Conservation (phyloP, 2,888 invertebrate genomes). For the Azorinus chamasolen region DNA sequence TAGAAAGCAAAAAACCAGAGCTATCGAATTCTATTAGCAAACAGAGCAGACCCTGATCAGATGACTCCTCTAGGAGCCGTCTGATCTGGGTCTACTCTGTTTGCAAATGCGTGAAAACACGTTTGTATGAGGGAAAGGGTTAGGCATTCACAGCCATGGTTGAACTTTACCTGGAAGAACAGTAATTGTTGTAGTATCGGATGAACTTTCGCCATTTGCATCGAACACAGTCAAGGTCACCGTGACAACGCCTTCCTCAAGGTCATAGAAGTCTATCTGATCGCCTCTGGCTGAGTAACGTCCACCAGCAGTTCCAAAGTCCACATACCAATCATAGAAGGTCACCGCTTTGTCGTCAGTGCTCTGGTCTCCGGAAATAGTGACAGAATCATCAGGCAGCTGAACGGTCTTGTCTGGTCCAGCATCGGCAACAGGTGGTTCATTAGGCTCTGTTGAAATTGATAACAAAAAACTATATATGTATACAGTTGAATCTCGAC, state of each 20-base stretch:
- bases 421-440: constrained; percentile 47
- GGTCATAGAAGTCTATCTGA: constrained; percentile 7
- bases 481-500: too few species aligned
- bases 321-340: constrained; percentile 23
- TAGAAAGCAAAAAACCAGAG: too few species aligned
- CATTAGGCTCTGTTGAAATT: constrained; percentile 26
- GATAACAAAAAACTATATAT: too few species aligned
- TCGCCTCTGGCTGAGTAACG: neutral
- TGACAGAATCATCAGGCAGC: constrained; percentile 37
- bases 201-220: constrained; percentile 29
- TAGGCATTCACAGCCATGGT: too few species aligned
- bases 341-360: constrained; percentile 38
- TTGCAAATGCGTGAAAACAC: too few species aligned
- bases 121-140: too few species aligned
- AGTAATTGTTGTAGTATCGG: constrained; percentile 21
- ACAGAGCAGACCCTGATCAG: too few species aligned
- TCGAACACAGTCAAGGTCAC: constrained; percentile 48
- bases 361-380: constrained; percentile 31
- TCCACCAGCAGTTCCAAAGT: neutral
- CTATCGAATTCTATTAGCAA: too few species aligned
- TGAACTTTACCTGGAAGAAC: constrained; percentile 43
- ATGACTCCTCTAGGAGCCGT: too few species aligned
- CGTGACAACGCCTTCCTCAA: constrained; percentile 37
- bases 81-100: too few species aligned
- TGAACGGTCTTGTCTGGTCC: constrained; percentile 35